These are phyloP conservation scores for Paracentrotus lividus DNA, from an alignment of 53 echinoderm and acorn worm genomes.

Conservation along the genomic window DNA sequence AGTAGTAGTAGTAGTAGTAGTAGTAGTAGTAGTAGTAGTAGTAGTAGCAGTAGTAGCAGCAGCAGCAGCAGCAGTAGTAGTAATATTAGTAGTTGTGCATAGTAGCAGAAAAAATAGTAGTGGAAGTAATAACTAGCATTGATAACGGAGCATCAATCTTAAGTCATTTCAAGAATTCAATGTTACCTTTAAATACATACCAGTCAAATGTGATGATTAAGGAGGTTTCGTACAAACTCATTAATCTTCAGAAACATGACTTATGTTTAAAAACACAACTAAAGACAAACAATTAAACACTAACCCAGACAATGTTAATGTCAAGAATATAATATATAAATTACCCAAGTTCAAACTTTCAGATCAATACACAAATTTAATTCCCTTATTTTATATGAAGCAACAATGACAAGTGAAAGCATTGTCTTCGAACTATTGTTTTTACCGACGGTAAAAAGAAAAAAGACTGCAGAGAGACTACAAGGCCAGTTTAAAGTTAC, in stretches of 20 bases:
- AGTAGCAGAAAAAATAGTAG: too few relatives aligned
- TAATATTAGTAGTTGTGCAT: too few relatives aligned
- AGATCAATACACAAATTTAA: not conserved
- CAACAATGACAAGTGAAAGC: not conserved
- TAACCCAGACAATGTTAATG: not conserved
- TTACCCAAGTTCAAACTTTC: not conserved
- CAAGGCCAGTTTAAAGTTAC: conserved; percentile 41
- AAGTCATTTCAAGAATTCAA: too few relatives aligned
- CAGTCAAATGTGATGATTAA: not conserved
- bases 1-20: too few relatives aligned
- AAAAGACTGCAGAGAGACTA: not conserved
- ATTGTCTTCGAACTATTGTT: not conserved
- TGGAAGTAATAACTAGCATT: too few relatives aligned
- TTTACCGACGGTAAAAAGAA: not conserved
- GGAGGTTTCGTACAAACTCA: not conserved
- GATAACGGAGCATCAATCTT: too few relatives aligned
- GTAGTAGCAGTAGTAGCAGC: too few relatives aligned
- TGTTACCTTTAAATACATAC: not conserved
- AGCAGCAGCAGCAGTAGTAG: too few relatives aligned
- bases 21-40: too few relatives aligned
- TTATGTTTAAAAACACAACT: conserved; percentile 29
- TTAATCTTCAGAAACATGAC: not conserved
- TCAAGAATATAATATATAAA: not conserved
- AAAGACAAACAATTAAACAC: not conserved
- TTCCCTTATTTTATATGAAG: not conserved